Conservation (phyloP, 1,140 invertebrate genomes). For the Batillaria attramentaria region DNA sequence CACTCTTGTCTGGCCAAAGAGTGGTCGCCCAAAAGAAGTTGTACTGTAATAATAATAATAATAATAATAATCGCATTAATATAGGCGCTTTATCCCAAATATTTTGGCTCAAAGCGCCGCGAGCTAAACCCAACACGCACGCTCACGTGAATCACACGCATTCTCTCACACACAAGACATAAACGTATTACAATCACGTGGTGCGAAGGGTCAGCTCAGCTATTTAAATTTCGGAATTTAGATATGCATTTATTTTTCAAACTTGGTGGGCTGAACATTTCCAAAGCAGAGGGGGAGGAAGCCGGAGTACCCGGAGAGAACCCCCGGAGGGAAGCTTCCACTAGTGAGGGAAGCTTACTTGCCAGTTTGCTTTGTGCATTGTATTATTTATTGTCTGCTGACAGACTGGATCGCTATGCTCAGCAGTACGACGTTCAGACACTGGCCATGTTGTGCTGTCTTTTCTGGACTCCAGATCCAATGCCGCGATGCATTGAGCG, state of each 20-base stretch:
- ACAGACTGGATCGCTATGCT: constrained; percentile 74
- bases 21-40: too few relatives aligned
- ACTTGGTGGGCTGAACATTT: background rate
- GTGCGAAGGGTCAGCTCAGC: background rate
- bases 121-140: too few relatives aligned
- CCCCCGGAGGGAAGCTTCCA: background rate
- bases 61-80: too few relatives aligned
- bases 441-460: constrained; percentile 91
- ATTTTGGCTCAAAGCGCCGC: too few relatives aligned
- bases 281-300: background rate
- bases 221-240: background rate
- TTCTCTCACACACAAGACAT: too few relatives aligned
- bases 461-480: constrained; percentile 79
- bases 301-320: background rate
- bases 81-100: too few relatives aligned
- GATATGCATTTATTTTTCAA: background rate
- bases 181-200: too few relatives aligned
- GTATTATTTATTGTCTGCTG: background rate
- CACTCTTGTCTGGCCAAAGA: too few relatives aligned
- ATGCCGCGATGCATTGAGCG: background rate
- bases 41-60: too few relatives aligned
- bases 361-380: background rate
- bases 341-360: too few relatives aligned
- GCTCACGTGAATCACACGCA: too few relatives aligned
- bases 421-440: constrained; percentile 89